Evolutionary conservation across 2,797 vertebrate species (phyloP), one percentile per base, ranked within the genome.

Genomic region (Podarcis siculus): DNA sequence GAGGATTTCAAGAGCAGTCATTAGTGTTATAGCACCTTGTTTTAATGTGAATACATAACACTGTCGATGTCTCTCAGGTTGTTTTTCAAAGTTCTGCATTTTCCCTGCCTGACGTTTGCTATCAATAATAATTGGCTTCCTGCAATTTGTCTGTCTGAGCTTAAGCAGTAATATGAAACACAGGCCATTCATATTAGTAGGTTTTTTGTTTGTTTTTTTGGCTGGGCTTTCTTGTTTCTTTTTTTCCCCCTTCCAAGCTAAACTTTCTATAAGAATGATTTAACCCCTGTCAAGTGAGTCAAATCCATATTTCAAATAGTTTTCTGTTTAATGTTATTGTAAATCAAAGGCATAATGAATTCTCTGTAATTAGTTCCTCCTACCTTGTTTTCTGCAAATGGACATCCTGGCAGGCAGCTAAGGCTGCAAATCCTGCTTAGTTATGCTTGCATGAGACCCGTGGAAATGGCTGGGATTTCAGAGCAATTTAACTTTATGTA

Each of bases 31-130:
- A 91, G 8, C 79, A 80, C 83, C 89, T 95, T 89, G 67, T 89
- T 93, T 95, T 75, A 64, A 89, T 86, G 55, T 42, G 79, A 75
- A 83, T 81, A 87, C 42, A 89, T 49, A 91, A 89, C 72, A 32
- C 27, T 87, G 12, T 86, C 80, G 79, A 32, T 92, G 78, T 89
- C 23, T 49, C 89, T 87, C 82, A 93, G 39, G 72, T 77, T 86
- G 39, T 27, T 89, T 64, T 85, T n/a, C 49, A 82, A 21, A 66
- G 49, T 75, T 73, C 58, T 83, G 9, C 42, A 61, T 80, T 92
- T 39, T 91, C 72, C 21, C 67, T 67, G 25, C 37, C 69, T 85
- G 69, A 75, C 67, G 64, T 75, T 73, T 64, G 37, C 58, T 72
- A 61, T 42, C 67, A 87, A 23, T 85, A 86, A 82, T 4, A 84